Conservation (phyloP, 2,113 vertebrate species). For the Pseudopodoces humilis region DNA sequence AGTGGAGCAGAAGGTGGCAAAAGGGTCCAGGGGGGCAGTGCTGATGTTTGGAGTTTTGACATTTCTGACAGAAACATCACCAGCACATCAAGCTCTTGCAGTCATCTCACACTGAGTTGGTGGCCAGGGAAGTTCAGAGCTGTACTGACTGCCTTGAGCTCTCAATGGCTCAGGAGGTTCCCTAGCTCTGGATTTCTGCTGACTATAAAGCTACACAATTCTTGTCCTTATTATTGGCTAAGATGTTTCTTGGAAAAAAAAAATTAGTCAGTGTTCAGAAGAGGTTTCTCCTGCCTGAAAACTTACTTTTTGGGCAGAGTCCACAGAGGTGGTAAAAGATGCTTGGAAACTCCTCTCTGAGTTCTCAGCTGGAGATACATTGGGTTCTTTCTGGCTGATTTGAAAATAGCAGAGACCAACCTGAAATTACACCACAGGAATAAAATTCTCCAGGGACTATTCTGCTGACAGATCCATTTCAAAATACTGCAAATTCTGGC, state of each 20-base stretch:
- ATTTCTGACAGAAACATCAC: not conserved
- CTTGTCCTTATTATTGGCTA: not conserved
- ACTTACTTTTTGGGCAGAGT: not conserved
- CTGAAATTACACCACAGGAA: conserved; percentile 14
- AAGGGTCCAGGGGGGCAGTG: not conserved
- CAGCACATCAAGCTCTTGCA: not conserved
- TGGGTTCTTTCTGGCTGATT: not conserved
- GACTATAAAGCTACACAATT: not conserved
- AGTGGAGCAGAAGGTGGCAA: not conserved
- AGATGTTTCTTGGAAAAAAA: conserved; percentile 24
- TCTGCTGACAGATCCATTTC: conserved; percentile 28
- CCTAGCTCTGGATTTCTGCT: not conserved
- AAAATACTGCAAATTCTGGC: conserved; percentile 12
- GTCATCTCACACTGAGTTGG: not conserved
- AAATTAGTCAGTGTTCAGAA: not conserved
- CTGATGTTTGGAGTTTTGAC: not conserved
- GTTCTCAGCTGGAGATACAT: not conserved
- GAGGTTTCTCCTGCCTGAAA: not conserved
- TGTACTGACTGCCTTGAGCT: not conserved
- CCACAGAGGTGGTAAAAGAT: not conserved
- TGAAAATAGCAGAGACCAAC: not conserved
- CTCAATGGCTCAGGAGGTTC: not conserved
- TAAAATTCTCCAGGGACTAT: not conserved
- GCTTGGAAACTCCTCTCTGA: not conserved
- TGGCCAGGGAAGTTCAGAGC: conserved; percentile 6